Evolutionary conservation across 30 jellyfish, hydroid and myxozoan genomes (phyloP).

Genomic region (Aurelia coerulea): DNA sequence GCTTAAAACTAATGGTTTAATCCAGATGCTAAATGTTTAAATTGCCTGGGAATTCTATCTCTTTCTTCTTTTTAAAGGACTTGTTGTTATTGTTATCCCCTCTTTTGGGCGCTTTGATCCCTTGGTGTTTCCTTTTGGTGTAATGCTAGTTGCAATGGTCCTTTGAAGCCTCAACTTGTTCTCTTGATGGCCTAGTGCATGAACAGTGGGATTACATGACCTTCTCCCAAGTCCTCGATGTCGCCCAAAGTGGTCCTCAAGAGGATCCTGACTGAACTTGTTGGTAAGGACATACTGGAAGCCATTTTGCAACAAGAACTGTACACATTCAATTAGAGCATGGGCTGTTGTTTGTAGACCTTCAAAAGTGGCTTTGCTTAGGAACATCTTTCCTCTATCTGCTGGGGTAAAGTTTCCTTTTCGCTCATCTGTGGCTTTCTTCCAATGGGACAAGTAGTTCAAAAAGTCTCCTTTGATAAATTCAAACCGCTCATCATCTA

Average conservation of each 20-base stretch:
- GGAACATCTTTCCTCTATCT: constrained; percentile 41
- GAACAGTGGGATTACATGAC: constrained; percentile 46
- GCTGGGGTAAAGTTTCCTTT: constrained; percentile 29
- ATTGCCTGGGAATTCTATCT: neutral
- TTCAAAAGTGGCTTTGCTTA: constrained; percentile 53
- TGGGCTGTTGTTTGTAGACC: constrained; percentile 61
- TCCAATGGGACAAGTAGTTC: constrained; percentile 37
- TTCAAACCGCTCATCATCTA: constrained; percentile 61
- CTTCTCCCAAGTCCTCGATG: constrained; percentile 67
- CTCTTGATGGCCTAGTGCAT: constrained; percentile 52
- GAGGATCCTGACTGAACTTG: constrained; percentile 57
- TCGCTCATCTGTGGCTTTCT: constrained; percentile 16
- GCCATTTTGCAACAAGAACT: constrained; percentile 51
- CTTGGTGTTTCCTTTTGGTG: constrained; percentile 45
- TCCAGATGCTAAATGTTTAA: no score
- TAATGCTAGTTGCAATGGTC: constrained; percentile 37
- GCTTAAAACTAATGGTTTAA: no score
- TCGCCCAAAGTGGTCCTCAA: constrained; percentile 65
- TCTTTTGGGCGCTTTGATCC: constrained; percentile 35
- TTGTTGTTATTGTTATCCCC: constrained; percentile 44
- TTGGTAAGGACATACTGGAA: constrained; percentile 49
- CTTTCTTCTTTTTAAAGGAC: constrained; percentile 42
- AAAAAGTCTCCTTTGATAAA: constrained; percentile 59
- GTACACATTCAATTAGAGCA: constrained; percentile 42
- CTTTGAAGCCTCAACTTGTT: constrained; percentile 47